These are phyloP conservation scores for Gobio gobio DNA, from an alignment of 2,113 vertebrate genomes.

Conservation along the genomic window DNA sequence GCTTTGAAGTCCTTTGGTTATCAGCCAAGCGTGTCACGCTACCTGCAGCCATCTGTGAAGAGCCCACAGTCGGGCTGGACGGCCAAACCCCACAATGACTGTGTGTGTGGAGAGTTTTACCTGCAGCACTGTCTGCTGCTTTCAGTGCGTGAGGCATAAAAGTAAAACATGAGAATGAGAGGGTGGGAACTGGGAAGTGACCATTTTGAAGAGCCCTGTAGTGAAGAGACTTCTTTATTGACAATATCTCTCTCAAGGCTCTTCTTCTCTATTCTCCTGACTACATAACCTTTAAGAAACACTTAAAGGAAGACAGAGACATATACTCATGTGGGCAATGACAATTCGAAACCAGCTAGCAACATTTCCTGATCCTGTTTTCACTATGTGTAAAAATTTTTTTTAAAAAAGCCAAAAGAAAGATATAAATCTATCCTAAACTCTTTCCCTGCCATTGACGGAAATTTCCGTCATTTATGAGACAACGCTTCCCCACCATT, in stretches of 20 bases:
- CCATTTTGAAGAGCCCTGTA: neutral
- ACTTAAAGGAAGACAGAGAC: neutral
- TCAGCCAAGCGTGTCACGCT: conserved; percentile 53
- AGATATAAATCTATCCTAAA: no score
- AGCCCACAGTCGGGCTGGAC: conserved; percentile 33
- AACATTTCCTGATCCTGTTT: neutral
- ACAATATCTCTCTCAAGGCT: neutral
- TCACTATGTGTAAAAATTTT: neutral
- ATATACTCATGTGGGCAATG: neutral
- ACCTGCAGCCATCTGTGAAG: conserved; percentile 60
- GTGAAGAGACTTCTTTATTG: conserved; percentile 8
- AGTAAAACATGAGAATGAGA: neutral
- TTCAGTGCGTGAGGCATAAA: conserved; percentile 9
- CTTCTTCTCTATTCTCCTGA: conserved; percentile 12
- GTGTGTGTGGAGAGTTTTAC: conserved; percentile 25
- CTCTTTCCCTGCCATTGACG: no score
- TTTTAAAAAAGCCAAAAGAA: neutral
- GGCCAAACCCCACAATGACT: conserved; percentile 35
- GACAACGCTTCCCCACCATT: no score
- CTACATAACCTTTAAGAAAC: conserved; percentile 35
- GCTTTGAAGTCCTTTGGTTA: conserved; percentile 58
- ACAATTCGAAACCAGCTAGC: neutral
- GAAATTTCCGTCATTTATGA: no score
- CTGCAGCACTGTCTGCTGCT: conserved; percentile 19
- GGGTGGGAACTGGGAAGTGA: neutral